These are phyloP conservation scores for Scaptomyza pallida DNA, from an alignment of 1,140 invertebrate species.

Conservation along the genomic window DNA sequence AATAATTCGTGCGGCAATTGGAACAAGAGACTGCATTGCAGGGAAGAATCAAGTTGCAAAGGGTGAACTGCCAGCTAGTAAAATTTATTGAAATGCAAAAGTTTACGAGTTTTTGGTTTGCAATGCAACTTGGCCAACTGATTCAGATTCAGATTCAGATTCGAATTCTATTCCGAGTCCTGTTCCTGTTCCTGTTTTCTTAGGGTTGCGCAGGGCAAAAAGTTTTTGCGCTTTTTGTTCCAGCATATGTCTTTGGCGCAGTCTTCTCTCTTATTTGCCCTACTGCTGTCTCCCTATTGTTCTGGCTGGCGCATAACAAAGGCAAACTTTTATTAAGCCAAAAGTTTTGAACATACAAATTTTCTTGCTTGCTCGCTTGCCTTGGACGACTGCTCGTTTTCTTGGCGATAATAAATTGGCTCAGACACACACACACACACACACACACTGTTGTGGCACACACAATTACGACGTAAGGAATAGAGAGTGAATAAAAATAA, in stretches of 20 bases:
- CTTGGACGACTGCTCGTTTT: conserved; percentile 34
- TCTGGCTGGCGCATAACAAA: conserved; percentile 70
- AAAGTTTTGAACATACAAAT: conserved; percentile 79
- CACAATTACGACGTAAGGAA: conserved; percentile 29
- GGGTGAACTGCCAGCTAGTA: conserved; percentile 9
- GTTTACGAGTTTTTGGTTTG: conserved; percentile 69
- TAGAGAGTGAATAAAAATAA: conserved; percentile 12
- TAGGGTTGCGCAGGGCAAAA: conserved; percentile 52
- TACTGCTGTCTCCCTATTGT: conserved; percentile 55
- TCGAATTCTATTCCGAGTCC: conserved; percentile 24
- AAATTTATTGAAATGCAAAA: conserved; percentile 81
- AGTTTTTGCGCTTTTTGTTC: conserved; percentile 62
- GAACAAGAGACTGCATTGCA: conserved; percentile 16
- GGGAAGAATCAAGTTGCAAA: background rate
- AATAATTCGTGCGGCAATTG: conserved; percentile 65
- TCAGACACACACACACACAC: conserved; percentile 25
- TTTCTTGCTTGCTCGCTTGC: conserved; percentile 47
- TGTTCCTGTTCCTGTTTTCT: conserved; percentile 37
- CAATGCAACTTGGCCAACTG: conserved; percentile 46
- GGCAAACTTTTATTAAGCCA: conserved; percentile 77
- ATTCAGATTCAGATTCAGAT: background rate
- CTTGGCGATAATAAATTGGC: conserved; percentile 78
- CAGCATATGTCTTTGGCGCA: conserved; percentile 50
- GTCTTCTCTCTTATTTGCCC: background rate
- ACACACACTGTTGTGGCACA: no score